Percentiles rank a stretch among this genome's conserved stretches.
Conservation (phyloP, 2,113 vertebrate genomes). For the Anolis sagrei region DNA sequence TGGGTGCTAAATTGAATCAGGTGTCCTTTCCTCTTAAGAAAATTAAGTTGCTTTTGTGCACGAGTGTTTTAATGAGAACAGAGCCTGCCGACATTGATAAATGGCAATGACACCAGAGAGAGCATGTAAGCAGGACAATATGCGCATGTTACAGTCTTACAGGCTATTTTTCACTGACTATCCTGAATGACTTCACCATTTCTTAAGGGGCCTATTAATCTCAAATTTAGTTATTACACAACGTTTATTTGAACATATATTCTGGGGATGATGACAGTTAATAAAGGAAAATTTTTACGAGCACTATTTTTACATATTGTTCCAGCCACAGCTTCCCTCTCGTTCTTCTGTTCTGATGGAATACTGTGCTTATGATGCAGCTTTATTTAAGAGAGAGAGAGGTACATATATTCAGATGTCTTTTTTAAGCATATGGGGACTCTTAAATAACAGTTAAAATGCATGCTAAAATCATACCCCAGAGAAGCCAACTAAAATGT, state of each 20-base stretch:
- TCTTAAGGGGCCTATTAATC: slow-evolving; percentile 92
- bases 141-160: slow-evolving; percentile 84
- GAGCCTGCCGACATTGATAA: slow-evolving; percentile 91
- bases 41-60: slow-evolving; percentile 95
- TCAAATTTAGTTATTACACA: slow-evolving; percentile 92
- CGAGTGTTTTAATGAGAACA: slow-evolving; percentile 95
- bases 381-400: slow-evolving; percentile 47
- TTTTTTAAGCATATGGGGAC: slow-evolving; percentile 77
- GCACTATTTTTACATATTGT: slow-evolving; percentile 90
- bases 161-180: slow-evolving; percentile 94
- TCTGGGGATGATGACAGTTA: slow-evolving; percentile 92
- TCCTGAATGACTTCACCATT: slow-evolving; percentile 81
- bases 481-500: slow-evolving; percentile 63
- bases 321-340: slow-evolving; percentile 78
- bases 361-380: slow-evolving; percentile 73
- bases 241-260: slow-evolving; percentile 99
- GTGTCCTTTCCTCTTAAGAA: slow-evolving; percentile 98
- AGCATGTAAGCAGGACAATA: slow-evolving; percentile 88
- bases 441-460: slow-evolving; percentile 85
- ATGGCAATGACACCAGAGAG: slow-evolving; percentile 89
- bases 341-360: slow-evolving; percentile 84
- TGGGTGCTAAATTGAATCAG: slow-evolving; percentile 94
- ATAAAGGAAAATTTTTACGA: slow-evolving; percentile 93
- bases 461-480: slow-evolving; percentile 71
- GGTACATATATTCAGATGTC: slow-evolving; percentile 83